Percentiles rank a stretch among this genome's conserved stretches.
These are phyloP conservation scores for Phasianus colchicus DNA, from an alignment of 2,113 vertebrate species.

Conservation along the genomic window DNA sequence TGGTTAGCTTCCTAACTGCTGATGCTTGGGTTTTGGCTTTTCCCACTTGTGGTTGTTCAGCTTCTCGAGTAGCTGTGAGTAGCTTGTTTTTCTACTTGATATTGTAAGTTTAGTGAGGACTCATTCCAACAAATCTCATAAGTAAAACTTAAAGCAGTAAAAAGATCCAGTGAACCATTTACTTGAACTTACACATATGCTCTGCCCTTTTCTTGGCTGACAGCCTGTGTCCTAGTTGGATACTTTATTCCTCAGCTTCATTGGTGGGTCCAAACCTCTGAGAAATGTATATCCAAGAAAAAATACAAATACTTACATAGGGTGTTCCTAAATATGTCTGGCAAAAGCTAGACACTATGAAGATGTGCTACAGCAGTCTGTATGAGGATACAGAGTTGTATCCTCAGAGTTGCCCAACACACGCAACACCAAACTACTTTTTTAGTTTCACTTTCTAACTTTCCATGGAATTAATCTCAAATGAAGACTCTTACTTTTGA, in stretches of 20 bases:
- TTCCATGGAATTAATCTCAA: neutral
- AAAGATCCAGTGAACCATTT: neutral
- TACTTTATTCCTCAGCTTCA: neutral
- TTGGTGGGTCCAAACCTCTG: neutral
- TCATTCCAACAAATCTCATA: neutral
- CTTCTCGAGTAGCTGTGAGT: neutral
- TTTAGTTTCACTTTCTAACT: neutral
- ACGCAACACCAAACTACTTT: neutral
- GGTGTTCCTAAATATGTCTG: neutral
- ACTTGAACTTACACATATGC: neutral
- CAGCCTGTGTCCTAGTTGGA: accelerated
- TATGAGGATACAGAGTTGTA: neutral
- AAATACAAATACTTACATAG: neutral
- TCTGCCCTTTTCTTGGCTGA: neutral
- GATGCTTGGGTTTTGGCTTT: slow-evolving; percentile 36
- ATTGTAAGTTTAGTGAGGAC: neutral
- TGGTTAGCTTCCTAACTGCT: slow-evolving; percentile 36
- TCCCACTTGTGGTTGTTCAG: slow-evolving; percentile 25
- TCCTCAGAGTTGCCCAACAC: too few relatives aligned
- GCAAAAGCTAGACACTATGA: neutral
- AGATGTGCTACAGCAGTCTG: neutral
- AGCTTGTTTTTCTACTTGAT: slow-evolving; percentile 27
- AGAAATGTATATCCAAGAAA: neutral
- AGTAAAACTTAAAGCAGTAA: neutral
- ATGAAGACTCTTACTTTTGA: neutral